These are phyloP conservation scores for Channallabes apus DNA, from an alignment of 2,797 vertebrate genomes.

Conservation along the genomic window DNA sequence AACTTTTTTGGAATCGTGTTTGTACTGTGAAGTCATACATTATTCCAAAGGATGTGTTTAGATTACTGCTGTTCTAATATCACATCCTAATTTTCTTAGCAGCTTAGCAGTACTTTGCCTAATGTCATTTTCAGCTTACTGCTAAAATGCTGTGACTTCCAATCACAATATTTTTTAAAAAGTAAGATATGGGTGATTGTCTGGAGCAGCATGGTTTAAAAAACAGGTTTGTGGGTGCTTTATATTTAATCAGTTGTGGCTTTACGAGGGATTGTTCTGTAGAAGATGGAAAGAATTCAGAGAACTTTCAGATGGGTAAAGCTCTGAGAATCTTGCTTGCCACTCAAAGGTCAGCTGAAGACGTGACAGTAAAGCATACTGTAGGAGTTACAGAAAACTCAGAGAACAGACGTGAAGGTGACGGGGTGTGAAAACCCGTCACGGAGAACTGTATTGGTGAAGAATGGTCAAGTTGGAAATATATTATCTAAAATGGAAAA, in stretches of 20 bases:
- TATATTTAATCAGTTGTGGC: constrained; percentile 17
- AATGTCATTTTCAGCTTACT: not conserved
- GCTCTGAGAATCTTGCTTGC: not conserved
- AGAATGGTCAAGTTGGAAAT: constrained; percentile 3
- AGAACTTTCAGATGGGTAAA: not conserved
- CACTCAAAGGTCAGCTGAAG: constrained; percentile 4
- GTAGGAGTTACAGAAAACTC: not conserved
- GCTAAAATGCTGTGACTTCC: too few species aligned
- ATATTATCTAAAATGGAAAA: not conserved
- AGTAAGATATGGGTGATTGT: not conserved
- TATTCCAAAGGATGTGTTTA: not conserved
- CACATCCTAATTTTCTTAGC: not conserved
- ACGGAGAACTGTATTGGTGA: not conserved
- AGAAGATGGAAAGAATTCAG: constrained; percentile 19
- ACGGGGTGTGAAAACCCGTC: constrained; percentile 19
- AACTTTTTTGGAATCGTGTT: too few species aligned
- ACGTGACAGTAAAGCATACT: constrained; percentile 19
- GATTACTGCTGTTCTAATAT: not conserved
- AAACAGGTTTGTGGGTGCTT: not conserved
- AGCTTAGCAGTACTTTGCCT: not conserved
- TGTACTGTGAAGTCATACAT: not conserved
- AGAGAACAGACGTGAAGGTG: not conserved
- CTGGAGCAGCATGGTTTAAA: not conserved
- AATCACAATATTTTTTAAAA: too few species aligned
- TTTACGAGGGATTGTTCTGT: constrained; percentile 15